Conservation (phyloP, 2,888 invertebrate genomes). For the Eumacrocentrus americanus region DNA sequence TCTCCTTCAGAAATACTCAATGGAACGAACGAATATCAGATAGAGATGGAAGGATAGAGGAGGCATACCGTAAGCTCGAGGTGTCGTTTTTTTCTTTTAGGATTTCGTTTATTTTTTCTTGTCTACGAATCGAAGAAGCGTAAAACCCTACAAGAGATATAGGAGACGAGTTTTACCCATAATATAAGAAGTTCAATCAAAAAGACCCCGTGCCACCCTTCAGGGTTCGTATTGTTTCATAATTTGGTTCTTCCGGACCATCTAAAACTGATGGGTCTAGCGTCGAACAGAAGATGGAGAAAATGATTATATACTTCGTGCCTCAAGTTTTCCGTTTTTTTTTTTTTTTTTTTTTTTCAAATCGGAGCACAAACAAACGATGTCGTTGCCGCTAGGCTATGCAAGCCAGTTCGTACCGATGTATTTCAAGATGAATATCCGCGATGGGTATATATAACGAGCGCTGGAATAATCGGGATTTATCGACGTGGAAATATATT, state of each 20-base stretch:
- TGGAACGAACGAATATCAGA: constrained; percentile 3
- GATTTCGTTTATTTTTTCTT: background rate
- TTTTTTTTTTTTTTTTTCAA: constrained; percentile 4
- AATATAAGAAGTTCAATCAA: constrained; percentile 5
- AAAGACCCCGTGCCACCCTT: constrained; percentile 10
- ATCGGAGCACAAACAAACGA: background rate
- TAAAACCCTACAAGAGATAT: background rate
- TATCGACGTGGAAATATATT: constrained; percentile 23
- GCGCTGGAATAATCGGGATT: constrained; percentile 26
- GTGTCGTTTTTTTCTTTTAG: constrained; percentile 18
- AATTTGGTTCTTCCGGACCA: constrained; percentile 9
- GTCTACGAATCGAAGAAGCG: background rate
- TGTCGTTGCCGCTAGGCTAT: background rate
- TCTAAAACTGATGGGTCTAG: constrained; percentile 14
- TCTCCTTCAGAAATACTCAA: background rate
- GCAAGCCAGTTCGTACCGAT: constrained; percentile 1
- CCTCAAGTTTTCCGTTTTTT: constrained; percentile 5
- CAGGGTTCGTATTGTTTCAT: constrained; percentile 12
- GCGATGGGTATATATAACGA: constrained; percentile 15
- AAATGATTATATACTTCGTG: constrained; percentile 12
- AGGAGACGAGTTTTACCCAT: background rate
- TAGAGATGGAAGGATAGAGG: background rate
- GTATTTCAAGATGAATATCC: constrained; percentile 19
- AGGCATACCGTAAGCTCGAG: constrained; percentile 17
- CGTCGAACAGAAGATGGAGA: background rate